These are phyloP conservation scores for Chrysodeixis includens DNA, from an alignment of 2,888 invertebrate genomes.

Conservation along the genomic window DNA sequence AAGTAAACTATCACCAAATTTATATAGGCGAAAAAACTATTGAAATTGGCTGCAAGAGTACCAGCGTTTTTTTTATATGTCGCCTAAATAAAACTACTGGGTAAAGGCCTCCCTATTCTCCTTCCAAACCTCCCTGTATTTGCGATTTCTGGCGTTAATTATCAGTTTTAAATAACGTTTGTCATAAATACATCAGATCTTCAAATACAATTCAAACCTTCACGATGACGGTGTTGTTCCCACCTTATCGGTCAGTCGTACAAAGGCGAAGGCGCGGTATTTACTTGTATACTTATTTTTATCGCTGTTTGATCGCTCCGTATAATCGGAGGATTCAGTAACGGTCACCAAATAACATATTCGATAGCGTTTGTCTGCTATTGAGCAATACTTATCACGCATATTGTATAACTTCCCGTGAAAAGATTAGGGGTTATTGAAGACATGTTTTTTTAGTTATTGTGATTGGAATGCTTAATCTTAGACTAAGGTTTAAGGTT, in stretches of 20 bases:
- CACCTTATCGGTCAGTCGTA: conserved; percentile 55
- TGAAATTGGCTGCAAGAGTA: too few relatives aligned
- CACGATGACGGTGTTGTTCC: conserved; percentile 47
- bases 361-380: conserved; percentile 42
- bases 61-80: too few relatives aligned
- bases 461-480: too few relatives aligned
- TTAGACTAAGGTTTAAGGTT: too few relatives aligned
- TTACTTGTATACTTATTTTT: conserved; percentile 51
- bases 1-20: too few relatives aligned
- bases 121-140: too few relatives aligned
- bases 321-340: conserved; percentile 57
- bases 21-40: too few relatives aligned
- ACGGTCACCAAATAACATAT: conserved; percentile 55
- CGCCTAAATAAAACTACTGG: too few relatives aligned
- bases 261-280: conserved; percentile 54
- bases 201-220: neutral
- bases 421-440: neutral
- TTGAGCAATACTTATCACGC: conserved; percentile 48
- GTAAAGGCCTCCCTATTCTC: too few relatives aligned
- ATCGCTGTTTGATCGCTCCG: conserved; percentile 56
- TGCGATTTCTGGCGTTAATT: too few relatives aligned
- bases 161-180: too few relatives aligned
- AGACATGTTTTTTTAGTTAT: neutral
- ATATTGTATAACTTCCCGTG: conserved; percentile 17
- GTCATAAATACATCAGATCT: neutral